Conservation (phyloP, 1,140 invertebrate genomes). For the Dreissena rostriformis region DNA sequence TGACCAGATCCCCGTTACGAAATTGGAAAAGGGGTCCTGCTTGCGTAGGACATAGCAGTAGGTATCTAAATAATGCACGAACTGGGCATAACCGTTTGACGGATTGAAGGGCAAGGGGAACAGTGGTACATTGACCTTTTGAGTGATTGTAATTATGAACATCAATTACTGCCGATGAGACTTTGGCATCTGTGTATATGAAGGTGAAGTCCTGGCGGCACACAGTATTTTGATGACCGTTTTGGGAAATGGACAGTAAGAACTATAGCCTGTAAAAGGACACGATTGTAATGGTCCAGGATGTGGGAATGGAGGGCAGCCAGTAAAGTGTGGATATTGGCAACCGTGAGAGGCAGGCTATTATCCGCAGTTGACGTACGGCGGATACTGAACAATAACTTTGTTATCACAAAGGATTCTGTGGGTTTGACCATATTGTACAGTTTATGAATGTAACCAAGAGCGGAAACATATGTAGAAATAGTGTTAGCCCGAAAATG, state of each 20-base stretch:
- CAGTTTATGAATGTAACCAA: too few relatives aligned
- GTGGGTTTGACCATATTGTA: too few relatives aligned
- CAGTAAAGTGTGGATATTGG: too few relatives aligned
- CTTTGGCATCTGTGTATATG: neutral
- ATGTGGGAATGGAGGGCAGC: too few relatives aligned
- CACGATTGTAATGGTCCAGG: too few relatives aligned
- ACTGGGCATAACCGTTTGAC: neutral
- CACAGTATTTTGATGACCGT: neutral
- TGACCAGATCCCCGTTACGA: neutral
- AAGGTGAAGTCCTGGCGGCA: neutral
- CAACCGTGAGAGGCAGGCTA: too few relatives aligned
- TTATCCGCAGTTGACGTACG: too few relatives aligned
- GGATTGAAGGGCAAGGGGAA: neutral
- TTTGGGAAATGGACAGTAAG: neutral
- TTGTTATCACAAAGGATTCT: too few relatives aligned
- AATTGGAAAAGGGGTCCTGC: neutral
- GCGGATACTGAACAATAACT: too few relatives aligned
- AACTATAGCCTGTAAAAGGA: too few relatives aligned
- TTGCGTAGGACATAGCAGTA: neutral
- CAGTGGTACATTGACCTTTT: neutral
- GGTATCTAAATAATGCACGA: neutral
- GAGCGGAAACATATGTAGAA: too few relatives aligned
- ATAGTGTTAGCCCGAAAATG: too few relatives aligned
- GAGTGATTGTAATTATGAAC: constrained; percentile 18
- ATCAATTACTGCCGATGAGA: neutral